Conservation (phyloP, 2,797 vertebrate species). For the Sebastes wilsoni region DNA sequence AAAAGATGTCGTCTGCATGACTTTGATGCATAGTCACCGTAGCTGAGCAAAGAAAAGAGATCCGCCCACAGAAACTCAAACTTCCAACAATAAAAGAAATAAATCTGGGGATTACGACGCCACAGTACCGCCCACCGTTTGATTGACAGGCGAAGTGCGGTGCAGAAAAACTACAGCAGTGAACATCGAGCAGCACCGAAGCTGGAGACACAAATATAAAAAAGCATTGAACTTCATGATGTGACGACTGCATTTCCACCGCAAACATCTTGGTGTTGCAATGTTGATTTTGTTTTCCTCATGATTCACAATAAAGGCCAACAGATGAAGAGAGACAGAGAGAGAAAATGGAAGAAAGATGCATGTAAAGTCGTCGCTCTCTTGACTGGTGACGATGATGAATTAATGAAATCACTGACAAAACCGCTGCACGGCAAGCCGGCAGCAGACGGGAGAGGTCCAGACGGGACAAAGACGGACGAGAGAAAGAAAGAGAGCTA, state of each 20-base stretch:
- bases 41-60: neutral
- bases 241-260: neutral
- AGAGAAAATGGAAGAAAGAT: neutral
- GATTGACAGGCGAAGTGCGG: neutral
- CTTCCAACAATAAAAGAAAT: neutral
- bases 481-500: slow-evolving; percentile 12
- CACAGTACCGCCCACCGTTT: neutral
- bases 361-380: slow-evolving; percentile 12
- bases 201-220: neutral
- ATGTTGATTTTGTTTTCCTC: neutral
- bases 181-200: neutral
- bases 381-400: slow-evolving; percentile 48
- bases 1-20: neutral
- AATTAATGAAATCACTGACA: slow-evolving; percentile 73
- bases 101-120: neutral
- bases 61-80: neutral
- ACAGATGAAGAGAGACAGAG: neutral
- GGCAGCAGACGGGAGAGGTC: neutral
- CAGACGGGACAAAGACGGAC: slow-evolving; percentile 14
- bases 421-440: slow-evolving; percentile 47
- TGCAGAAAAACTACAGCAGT: neutral
- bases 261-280: neutral
- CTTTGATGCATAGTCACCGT: neutral
- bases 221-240: neutral
- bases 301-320: slow-evolving; percentile 6